phyloP scores from a whole-genome alignment of 2,113 vertebrate genomes.

The Acanthochromis polyacanthus region DNA sequence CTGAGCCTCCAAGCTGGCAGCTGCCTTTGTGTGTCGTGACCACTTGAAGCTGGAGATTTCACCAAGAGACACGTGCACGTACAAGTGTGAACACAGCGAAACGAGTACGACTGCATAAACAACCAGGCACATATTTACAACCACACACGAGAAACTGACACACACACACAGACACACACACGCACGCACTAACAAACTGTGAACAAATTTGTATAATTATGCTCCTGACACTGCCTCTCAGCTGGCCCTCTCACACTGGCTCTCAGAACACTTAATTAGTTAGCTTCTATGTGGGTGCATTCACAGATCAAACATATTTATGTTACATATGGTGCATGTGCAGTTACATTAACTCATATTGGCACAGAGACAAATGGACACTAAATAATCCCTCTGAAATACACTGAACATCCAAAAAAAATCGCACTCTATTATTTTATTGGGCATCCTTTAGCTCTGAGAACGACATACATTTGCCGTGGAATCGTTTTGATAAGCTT shows the following conservation, averaged over 20 bases:
- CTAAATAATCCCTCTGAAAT: constrained; percentile 11
- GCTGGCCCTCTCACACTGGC: constrained; percentile 44
- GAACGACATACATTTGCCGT: too few relatives aligned
- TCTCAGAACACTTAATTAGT: constrained; percentile 29
- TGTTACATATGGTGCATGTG: constrained; percentile 22
- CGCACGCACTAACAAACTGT: constrained; percentile 30
- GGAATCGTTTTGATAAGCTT: too few relatives aligned
- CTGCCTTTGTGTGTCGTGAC: constrained; percentile 73
- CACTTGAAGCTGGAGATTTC: constrained; percentile 69
- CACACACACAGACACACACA: constrained; percentile 26
- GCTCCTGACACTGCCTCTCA: constrained; percentile 50
- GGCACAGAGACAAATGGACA: constrained; percentile 2
- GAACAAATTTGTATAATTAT: constrained; percentile 71
- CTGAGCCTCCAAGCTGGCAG: constrained; percentile 68
- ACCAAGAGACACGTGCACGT: constrained; percentile 53
- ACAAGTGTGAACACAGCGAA: constrained; percentile 53
- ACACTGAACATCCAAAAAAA: not conserved
- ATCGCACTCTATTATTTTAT: too few relatives aligned
- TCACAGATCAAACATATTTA: constrained; percentile 18
- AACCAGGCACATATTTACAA: not conserved
- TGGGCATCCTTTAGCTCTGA: too few relatives aligned
- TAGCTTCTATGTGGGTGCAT: constrained; percentile 18
- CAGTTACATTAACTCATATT: constrained; percentile 19
- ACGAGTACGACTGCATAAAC: constrained; percentile 13
- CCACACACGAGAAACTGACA: constrained; percentile 15